Percentiles rank a stretch among this genome's conserved stretches.
These are phyloP conservation scores for Turritopsis dohrnii DNA, from an alignment of 30 jellyfish, hydroid and myxozoan genomes.

Conservation along the genomic window DNA sequence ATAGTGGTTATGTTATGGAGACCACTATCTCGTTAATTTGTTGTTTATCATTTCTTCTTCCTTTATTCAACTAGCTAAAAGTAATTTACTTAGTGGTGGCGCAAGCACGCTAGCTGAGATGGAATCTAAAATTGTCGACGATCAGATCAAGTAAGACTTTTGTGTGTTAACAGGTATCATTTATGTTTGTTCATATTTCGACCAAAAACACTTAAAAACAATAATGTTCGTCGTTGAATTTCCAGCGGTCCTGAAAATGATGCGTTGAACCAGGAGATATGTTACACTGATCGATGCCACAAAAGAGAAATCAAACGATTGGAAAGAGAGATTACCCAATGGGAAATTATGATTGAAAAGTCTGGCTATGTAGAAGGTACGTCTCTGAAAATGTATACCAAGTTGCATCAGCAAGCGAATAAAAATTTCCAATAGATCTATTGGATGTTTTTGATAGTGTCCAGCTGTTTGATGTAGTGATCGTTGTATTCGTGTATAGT, in stretches of 20 bases:
- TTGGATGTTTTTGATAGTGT: background rate
- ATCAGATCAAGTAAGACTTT: slow-evolving; percentile 57
- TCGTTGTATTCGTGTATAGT: no score
- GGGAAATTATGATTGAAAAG: slow-evolving; percentile 64
- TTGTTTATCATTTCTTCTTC: no score
- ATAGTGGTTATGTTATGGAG: no score
- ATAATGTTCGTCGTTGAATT: no score
- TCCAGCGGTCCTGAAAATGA: slow-evolving; percentile 65
- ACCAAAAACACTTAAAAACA: no score
- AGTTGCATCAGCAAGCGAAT: background rate
- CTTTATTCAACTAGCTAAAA: no score
- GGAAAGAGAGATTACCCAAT: slow-evolving; percentile 84
- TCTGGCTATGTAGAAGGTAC: slow-evolving; percentile 28
- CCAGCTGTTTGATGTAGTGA: background rate
- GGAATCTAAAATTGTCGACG: slow-evolving; percentile 73
- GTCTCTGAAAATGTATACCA: background rate
- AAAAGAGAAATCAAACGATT: slow-evolving; percentile 66
- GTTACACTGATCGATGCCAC: slow-evolving; percentile 58
- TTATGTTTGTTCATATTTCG: no score
- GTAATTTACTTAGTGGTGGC: slow-evolving; percentile 22
- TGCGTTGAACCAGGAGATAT: slow-evolving; percentile 53
- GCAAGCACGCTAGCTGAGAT: slow-evolving; percentile 54
- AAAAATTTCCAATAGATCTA: background rate
- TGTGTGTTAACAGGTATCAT: background rate
- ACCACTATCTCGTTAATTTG: no score